phyloP scores from a whole-genome alignment of 2,797 vertebrate species.

The Chelonia mydas region DNA sequence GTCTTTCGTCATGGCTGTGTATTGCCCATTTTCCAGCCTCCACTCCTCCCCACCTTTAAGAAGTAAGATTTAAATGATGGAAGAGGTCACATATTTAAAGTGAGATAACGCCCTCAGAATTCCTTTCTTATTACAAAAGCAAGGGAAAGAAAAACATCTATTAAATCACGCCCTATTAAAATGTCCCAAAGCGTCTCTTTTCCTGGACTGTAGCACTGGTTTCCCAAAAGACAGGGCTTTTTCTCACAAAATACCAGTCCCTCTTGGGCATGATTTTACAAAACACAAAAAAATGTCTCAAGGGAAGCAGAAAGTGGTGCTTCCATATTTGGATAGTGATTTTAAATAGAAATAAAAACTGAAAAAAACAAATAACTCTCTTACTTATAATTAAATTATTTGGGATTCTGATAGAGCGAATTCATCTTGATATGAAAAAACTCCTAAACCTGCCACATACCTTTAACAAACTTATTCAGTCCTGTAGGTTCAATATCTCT shows the following conservation, averaged over 20 bases:
- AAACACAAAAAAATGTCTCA: slow-evolving; percentile 38
- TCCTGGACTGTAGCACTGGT: slow-evolving; percentile 20
- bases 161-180: not conserved
- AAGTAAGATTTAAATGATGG: rapidly evolving
- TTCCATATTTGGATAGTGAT: slow-evolving; percentile 28
- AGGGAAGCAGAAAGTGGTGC: not conserved
- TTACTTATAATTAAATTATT: not conserved
- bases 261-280: not conserved
- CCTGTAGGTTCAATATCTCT: too few species aligned
- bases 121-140: not conserved
- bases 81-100: not conserved
- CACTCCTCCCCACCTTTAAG: not conserved
- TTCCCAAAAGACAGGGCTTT: not conserved
- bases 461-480: too few species aligned
- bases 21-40: not conserved
- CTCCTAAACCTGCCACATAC: too few species aligned
- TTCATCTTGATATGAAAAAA: too few species aligned
- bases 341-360: not conserved
- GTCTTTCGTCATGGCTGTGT: not conserved
- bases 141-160: slow-evolving; percentile 40
- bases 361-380: too few species aligned
- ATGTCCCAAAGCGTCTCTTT: not conserved
- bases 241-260: not conserved
- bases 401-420: not conserved
- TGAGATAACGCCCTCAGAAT: not conserved